These are phyloP conservation scores for Myotis vivesi DNA, from an alignment of 2,797 vertebrate species.

Conservation along the genomic window DNA sequence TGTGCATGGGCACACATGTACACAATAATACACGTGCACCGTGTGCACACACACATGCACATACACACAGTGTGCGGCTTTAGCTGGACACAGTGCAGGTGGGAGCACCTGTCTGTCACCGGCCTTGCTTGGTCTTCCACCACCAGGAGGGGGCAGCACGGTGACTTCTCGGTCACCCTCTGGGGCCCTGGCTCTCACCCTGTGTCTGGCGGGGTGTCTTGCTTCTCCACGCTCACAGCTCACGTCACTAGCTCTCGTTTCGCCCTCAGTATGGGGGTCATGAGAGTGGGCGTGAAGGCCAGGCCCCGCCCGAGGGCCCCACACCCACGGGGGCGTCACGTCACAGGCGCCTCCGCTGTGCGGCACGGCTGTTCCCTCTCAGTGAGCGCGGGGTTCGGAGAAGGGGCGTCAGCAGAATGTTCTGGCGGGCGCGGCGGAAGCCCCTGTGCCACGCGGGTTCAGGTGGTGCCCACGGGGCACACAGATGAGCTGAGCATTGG, in stretches of 20 bases:
- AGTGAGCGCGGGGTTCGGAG: rapidly evolving
- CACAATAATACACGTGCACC: rapidly evolving
- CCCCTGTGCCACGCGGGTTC: not conserved
- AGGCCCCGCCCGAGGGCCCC: not conserved
- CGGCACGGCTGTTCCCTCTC: rapidly evolving
- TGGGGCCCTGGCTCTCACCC: too few relatives aligned
- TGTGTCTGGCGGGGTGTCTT: not conserved
- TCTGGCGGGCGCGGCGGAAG: too few relatives aligned
- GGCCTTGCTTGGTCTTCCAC: not conserved
- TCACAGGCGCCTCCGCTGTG: rapidly evolving
- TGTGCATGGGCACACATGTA: rapidly evolving
- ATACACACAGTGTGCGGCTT: rapidly evolving
- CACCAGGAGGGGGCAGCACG: too few relatives aligned
- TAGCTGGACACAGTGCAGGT: rapidly evolving
- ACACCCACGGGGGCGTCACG: rapidly evolving
- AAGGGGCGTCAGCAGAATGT: rapidly evolving
- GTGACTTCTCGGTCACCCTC: rapidly evolving
- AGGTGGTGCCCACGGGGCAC: not conserved
- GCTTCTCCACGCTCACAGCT: rapidly evolving
- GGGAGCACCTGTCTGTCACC: rapidly evolving
- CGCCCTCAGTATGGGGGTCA: not conserved
- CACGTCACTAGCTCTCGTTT: rapidly evolving
- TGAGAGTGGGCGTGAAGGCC: not conserved
- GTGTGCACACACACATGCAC: too few relatives aligned
- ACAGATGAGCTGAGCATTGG: rapidly evolving